Conservation (phyloP, 2,888 invertebrate genomes). For the Epinotia nisella region DNA sequence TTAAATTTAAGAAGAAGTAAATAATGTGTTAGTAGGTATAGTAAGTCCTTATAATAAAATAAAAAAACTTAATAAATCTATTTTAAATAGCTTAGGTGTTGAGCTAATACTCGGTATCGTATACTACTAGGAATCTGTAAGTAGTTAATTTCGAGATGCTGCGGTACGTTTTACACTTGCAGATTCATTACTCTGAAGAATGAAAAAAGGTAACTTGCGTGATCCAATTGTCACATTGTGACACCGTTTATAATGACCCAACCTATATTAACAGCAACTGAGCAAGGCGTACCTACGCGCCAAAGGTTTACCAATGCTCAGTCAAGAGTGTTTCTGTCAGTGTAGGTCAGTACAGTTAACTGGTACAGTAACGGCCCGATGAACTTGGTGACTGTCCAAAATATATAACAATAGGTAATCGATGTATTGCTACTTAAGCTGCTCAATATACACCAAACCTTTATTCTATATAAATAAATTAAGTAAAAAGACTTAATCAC, state of each 20-base stretch:
- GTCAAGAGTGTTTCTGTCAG: neutral
- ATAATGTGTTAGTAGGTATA: neutral
- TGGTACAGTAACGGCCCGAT: neutral
- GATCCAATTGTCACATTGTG: neutral
- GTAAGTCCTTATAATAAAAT: neutral
- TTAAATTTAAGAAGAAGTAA: neutral
- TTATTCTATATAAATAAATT: neutral
- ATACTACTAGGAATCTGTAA: neutral
- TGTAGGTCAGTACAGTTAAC: neutral
- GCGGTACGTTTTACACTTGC: neutral
- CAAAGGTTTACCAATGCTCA: neutral
- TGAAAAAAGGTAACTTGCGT: neutral
- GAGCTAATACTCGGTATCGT: neutral
- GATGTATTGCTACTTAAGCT: neutral
- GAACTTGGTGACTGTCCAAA: neutral
- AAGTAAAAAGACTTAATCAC: neutral
- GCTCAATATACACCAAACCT: slow-evolving; percentile 19
- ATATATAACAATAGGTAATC: neutral
- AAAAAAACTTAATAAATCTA: neutral
- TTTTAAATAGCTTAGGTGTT: neutral
- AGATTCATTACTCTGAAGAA: neutral
- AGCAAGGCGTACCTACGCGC: neutral
- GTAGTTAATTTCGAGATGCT: neutral
- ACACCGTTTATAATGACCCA: neutral
- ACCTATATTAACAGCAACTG: slow-evolving; percentile 1